Evolutionary conservation across 1,140 invertebrate species (phyloP).

Genomic region (Cydia strobilella): DNA sequence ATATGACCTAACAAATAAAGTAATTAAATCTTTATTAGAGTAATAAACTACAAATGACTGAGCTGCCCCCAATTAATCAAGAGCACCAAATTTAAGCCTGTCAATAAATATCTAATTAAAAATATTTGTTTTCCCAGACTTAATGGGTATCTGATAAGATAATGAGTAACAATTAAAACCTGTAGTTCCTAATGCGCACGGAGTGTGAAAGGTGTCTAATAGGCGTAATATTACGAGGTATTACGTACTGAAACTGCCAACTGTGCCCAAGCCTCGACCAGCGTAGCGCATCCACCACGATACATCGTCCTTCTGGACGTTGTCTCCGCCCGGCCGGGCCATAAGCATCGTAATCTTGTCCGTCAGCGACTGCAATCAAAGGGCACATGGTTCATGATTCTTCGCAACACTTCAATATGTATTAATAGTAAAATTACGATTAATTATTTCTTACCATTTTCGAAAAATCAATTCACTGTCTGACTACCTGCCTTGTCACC

Average conservation of each 20-base stretch:
- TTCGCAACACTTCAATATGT: slow-evolving; percentile 33
- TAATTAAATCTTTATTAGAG: background rate
- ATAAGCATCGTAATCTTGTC: slow-evolving; percentile 89
- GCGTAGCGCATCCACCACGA: slow-evolving; percentile 95
- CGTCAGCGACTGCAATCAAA: slow-evolving; percentile 84
- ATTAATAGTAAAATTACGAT: slow-evolving; percentile 48
- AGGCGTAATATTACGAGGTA: slow-evolving; percentile 22
- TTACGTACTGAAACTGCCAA: slow-evolving; percentile 85
- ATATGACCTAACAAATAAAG: background rate
- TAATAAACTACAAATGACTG: background rate
- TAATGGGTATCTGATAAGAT: slow-evolving; percentile 20
- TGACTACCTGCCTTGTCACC: slow-evolving; percentile 50
- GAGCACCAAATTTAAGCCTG: background rate
- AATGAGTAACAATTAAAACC: slow-evolving; percentile 24
- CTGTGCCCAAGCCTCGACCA: slow-evolving; percentile 89
- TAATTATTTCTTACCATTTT: slow-evolving; percentile 69
- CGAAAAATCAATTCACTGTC: slow-evolving; percentile 73
- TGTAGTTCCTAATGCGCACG: background rate
- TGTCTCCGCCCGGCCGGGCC: slow-evolving; percentile 88
- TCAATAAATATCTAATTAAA: background rate
- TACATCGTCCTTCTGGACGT: slow-evolving; percentile 87
- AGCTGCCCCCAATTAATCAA: background rate
- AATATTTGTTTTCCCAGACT: slow-evolving; percentile 8
- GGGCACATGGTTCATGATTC: slow-evolving; percentile 47
- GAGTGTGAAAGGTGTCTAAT: slow-evolving; percentile 12